Evolutionary conservation across 1,140 invertebrate species (phyloP), one percentile per base, ranked within the genome.

Genomic region (Drosophila kohkoa): DNA sequence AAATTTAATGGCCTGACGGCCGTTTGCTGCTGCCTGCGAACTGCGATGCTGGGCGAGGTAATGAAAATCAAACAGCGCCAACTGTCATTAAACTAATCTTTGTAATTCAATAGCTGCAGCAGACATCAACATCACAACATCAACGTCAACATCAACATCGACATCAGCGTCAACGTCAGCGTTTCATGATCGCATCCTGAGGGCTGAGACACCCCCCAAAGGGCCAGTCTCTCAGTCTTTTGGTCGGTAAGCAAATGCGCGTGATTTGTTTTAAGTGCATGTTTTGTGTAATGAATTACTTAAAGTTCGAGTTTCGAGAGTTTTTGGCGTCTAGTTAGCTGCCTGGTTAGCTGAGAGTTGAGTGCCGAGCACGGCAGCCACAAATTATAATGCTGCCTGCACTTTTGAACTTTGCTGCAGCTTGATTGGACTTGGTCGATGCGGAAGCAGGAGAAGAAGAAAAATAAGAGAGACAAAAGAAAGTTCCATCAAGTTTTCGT

Each of bases 51-150:
- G 73, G 75, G 69, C 69, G 69, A 68, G 85, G 85, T 87, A 87
- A 87, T 87, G 83, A 87, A 87, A 87, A 87, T 87, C 83, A 87
- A 87, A 87, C 83, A 89, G 83, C 83, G 80, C 83, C 83, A 87
- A 88, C 83, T 87, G 83, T 88, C 83, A 89, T 87, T 87, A 87
- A 89, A 87, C 83, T 87, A 87, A 87, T 87, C 83, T 89, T 74
- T 82, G 83, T 87, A 87, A 87, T 87, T 87, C 83, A 87, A 87
- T 87, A 87, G 83, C 83, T 52, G n/a, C 65, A 75, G 81, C 3
- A 25, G 20, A 73, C 67, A 55, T 58, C 68, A 70, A 32, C 46
- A 15, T 48, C 28, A 57, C 51, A 38, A 15, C 65, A 41, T 52
- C 54, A 63, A 41, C 66, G 45, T 64, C 60, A 51, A 49, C 54